Percentiles rank a stretch among this genome's conserved stretches.
Evolutionary conservation across 2,797 vertebrate species (phyloP).

Genomic region (Brachyalestes nurse): DNA sequence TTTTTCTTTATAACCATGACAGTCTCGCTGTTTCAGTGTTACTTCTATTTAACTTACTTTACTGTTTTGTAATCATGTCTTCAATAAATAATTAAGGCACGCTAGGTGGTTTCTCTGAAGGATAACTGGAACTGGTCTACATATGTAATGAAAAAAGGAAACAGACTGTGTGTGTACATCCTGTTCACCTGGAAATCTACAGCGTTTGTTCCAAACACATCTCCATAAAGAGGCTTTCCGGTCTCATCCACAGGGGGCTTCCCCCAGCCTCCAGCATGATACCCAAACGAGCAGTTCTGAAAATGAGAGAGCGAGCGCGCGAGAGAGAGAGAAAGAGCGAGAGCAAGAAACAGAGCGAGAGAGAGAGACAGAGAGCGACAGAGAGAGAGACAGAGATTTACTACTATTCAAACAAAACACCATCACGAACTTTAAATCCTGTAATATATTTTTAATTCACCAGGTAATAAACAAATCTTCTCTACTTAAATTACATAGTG

Average conservation of each 20-base stretch:
- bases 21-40: too few relatives aligned
- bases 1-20: too few relatives aligned
- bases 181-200: slow-evolving; percentile 87
- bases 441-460: too few relatives aligned
- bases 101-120: neutral
- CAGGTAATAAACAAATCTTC: too few relatives aligned
- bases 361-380: too few relatives aligned
- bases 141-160: neutral
- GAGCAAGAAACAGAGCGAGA: too few relatives aligned
- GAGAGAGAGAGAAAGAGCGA: too few relatives aligned
- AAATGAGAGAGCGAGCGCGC: neutral
- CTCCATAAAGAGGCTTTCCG: slow-evolving; percentile 92
- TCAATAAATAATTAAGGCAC: neutral
- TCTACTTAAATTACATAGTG: neutral
- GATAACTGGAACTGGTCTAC: neutral
- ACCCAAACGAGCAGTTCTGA: slow-evolving; percentile 92
- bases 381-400: neutral
- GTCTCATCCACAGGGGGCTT: slow-evolving; percentile 93
- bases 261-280: slow-evolving; percentile 93
- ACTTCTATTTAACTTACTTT: too few relatives aligned
- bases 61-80: too few relatives aligned
- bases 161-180: neutral
- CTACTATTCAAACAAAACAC: neutral
- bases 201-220: slow-evolving; percentile 92
- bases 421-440: too few relatives aligned